Percentiles rank a stretch among this genome's conserved stretches.
Conservation (phyloP, 2,797 vertebrate species). For the Cyclopterus lumpus region DNA sequence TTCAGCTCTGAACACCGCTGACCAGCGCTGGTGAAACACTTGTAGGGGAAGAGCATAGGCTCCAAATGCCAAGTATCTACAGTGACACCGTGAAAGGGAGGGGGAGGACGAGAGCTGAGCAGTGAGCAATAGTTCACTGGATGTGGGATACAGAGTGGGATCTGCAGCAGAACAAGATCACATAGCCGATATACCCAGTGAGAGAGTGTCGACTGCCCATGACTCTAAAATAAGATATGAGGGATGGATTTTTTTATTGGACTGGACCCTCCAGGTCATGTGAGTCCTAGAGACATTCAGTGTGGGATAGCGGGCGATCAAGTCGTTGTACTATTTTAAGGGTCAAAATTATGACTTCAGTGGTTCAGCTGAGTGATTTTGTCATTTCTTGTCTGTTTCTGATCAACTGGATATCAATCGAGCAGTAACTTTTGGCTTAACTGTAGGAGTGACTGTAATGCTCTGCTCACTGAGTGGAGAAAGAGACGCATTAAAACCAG, state of each 20-base stretch:
- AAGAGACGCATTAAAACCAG: constrained; percentile 36
- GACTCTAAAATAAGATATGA: constrained; percentile 55
- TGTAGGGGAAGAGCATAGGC: constrained; percentile 64
- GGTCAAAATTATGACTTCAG: constrained; percentile 38
- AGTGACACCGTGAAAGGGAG: constrained; percentile 76
- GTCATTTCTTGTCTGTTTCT: constrained; percentile 34
- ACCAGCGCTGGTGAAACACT: constrained; percentile 53
- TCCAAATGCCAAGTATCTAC: constrained; percentile 82
- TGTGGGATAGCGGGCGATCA: constrained; percentile 42
- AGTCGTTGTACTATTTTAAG: constrained; percentile 33
- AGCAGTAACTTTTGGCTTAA: constrained; percentile 35
- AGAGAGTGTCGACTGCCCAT: constrained; percentile 47
- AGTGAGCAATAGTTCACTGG: constrained; percentile 77
- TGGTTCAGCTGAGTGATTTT: constrained; percentile 30
- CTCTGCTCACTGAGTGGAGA: constrained; percentile 40
- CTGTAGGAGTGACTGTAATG: constrained; percentile 45
- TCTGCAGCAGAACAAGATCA: constrained; percentile 77
- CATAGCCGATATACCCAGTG: constrained; percentile 73
- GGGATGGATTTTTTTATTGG: constrained; percentile 54
- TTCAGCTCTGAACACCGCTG: constrained; percentile 25
- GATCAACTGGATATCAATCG: constrained; percentile 44
- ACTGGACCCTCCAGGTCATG: constrained; percentile 43
- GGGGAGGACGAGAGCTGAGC: constrained; percentile 78
- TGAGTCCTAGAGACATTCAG: constrained; percentile 33
- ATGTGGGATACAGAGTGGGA: constrained; percentile 79